A percentile compares a stretch with the other conserved stretches of the same genome.
Evolutionary conservation across 2,888 invertebrate species (phyloP).

Genomic region (Caenorhabditis becei): DNA sequence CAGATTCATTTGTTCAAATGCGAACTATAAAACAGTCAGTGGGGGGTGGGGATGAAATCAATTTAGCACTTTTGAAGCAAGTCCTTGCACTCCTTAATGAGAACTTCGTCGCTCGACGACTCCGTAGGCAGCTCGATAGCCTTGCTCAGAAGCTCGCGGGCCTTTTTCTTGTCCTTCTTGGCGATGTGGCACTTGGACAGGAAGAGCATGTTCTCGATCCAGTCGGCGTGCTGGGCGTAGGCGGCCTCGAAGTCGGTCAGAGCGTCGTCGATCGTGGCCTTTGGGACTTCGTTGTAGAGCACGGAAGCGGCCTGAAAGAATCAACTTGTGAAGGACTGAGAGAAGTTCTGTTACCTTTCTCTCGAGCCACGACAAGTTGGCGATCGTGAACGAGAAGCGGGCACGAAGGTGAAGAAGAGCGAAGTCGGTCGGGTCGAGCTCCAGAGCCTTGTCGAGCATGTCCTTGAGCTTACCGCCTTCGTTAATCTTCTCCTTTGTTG

Average conservation of each 20-base stretch:
- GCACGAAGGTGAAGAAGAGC: slow-evolving; percentile 75
- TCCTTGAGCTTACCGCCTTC: slow-evolving; percentile 79
- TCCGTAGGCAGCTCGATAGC: slow-evolving; percentile 60
- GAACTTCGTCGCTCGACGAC: slow-evolving; percentile 63
- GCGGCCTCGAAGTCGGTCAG: slow-evolving; percentile 75
- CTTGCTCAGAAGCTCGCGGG: slow-evolving; percentile 66
- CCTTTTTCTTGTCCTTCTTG: slow-evolving; percentile 74
- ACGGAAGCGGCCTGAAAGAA: slow-evolving; percentile 68
- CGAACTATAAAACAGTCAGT: not conserved
- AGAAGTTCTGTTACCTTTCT: slow-evolving; percentile 61
- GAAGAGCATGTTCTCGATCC: slow-evolving; percentile 83
- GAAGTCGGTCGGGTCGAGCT: slow-evolving; percentile 67
- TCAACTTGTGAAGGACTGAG: not conserved
- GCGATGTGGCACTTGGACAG: slow-evolving; percentile 81
- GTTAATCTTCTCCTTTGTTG: slow-evolving; percentile 79
- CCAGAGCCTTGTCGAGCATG: slow-evolving; percentile 76
- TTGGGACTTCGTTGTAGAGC: slow-evolving; percentile 70
- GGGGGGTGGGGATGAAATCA: not conserved
- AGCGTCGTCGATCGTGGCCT: slow-evolving; percentile 74
- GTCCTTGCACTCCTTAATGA: slow-evolving; percentile 62
- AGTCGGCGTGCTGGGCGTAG: slow-evolving; percentile 82
- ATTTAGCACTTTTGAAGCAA: slow-evolving; percentile 69
- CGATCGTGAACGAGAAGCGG: slow-evolving; percentile 71
- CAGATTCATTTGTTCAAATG: slow-evolving; percentile 31
- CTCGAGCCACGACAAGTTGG: slow-evolving; percentile 74